Base-by-base conservation (phyloP, 1,140 invertebrate species). In the Platyscapa corneri region DNA sequence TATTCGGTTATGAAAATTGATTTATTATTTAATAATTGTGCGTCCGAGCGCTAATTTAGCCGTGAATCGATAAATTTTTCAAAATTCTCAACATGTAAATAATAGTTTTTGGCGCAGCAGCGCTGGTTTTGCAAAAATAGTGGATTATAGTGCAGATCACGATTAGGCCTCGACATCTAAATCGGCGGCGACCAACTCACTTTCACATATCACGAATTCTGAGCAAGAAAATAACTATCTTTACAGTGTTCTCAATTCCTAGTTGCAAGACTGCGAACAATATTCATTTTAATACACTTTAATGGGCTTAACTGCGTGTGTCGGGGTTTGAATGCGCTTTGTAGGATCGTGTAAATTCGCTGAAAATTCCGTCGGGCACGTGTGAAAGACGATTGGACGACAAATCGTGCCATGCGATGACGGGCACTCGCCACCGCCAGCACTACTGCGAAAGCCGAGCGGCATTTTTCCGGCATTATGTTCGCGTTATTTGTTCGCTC, bases 181-280 rank as follows among this genome's bases (percentile, higher is more conserved):
- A 78, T 27, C 74, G 3, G 74, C 74, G 3, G 74, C 74, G 10
- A 20, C 12, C 46, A 46, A 14, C 53, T 79, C 56, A 80, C 64
- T 82, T 82, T 70, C 79, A 82, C 65, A 72, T 72, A 70, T 82
- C 79, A 42, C 8, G 32, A 37, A 72, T 53, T 82, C 42, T 72
- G 12, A 67, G 20, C 27, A 53, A 53, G 65, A 49, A 82, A 82
- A 70, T 77, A 74, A 74, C 70, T 74, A 42, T 60, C 32, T 46
- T 77, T 60, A 34, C 18, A 23, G 56, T 23, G 60, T 32, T 39
- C 37, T 39, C 37, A 39, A 64, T 65, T 80, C 34, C 37, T 56
- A n/a, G 46, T 77, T 53, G 42, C 14, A 30, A 39, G 16, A 53
- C 16, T 53, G 8, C 23, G 34, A 70, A 37, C 37, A 39, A 74